Base-by-base conservation (phyloP, 1,140 invertebrate species). In the Drosophila fuyamai region DNA sequence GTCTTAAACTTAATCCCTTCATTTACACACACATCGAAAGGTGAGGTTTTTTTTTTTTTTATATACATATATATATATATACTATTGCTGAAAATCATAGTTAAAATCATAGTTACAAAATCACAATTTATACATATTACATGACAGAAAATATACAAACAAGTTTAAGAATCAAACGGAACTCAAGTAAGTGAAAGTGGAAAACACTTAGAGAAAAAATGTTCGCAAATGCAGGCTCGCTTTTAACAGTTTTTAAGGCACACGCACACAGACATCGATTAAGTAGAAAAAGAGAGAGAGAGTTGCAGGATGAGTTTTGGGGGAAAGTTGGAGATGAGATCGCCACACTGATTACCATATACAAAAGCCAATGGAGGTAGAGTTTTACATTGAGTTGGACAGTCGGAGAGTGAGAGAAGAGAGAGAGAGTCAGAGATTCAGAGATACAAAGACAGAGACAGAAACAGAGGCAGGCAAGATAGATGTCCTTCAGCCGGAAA, bases 161-260 rank as follows among this genome's bases (percentile, higher is more conserved):
- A 79, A 76, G 65, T 79, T 7, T 41, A 47, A 62, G 60, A 76
- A 70, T 47, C 43, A 65, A 73, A 81, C 23, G 16, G 48, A 74
- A 83, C 36, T 55, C 50, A 77, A 70, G 63, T 32, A 23, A 67
- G 84, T 54, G 63, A 65, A 60, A 60, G 36, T 66, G 65, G 40
- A 68, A 75, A 41, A 66, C 79, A 81, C 46, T 65, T 68, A 85
- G 61, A 76, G 46, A 67, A 76, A 76, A 74, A 53, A 80, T 72
- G 68, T 81, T 75, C 67, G 67, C 67, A 86, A 78, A 81, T 82
- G 83, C 82, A 88, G 82, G 73, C 79, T 86, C 79, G 81, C 76
- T 83, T 54, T 70, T 53, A 86, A 76, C 72, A 66, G 54, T 80
- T 63, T 48, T 63, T 66, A 80, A 80, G 81, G 81, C 81, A 75